A percentile compares a stretch with the other conserved stretches of the same genome.
These are phyloP conservation scores for Phalacrocorax brasilianus DNA, from an alignment of 2,113 vertebrate species.

Conservation along the genomic window DNA sequence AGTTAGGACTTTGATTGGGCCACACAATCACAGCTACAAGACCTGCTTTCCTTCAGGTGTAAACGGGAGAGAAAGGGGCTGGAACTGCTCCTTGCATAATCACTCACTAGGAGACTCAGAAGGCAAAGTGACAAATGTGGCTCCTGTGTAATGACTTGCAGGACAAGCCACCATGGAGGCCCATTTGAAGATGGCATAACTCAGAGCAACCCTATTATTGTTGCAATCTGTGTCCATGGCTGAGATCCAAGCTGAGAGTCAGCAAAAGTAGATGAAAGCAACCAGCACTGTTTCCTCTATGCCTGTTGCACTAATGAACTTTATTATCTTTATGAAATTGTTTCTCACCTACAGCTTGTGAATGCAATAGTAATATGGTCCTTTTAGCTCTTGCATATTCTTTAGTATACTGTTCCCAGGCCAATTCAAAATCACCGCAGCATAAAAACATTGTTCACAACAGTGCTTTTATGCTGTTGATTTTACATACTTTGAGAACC, in stretches of 20 bases:
- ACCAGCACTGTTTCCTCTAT: neutral
- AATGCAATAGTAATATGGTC: neutral
- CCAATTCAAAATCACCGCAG: neutral
- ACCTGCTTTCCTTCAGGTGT: neutral
- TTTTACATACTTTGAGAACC: slow-evolving; percentile 41
- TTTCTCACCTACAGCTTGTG: slow-evolving; percentile 4
- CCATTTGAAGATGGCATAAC: neutral
- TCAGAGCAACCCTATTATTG: neutral
- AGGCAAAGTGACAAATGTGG: neutral
- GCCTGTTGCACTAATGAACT: neutral
- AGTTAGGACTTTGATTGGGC: neutral
- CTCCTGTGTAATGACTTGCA: neutral
- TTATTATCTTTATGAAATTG: slow-evolving; percentile 11
- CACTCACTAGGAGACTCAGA: neutral
- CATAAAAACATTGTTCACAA: neutral
- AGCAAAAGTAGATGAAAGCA: slow-evolving; percentile 44
- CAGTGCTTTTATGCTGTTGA: slow-evolving; percentile 6
- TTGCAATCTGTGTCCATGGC: slow-evolving; percentile 12
- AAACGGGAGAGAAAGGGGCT: neutral
- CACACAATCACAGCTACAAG: neutral
- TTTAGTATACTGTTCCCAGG: neutral
- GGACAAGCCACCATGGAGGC: neutral
- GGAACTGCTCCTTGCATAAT: neutral
- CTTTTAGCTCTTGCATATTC: neutral
- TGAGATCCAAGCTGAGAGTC: slow-evolving; percentile 36